A percentile compares a stretch with the other conserved stretches of the same genome.
phyloP scores from a whole-genome alignment of 1,140 invertebrate species.

The Agrypnia vestita region DNA sequence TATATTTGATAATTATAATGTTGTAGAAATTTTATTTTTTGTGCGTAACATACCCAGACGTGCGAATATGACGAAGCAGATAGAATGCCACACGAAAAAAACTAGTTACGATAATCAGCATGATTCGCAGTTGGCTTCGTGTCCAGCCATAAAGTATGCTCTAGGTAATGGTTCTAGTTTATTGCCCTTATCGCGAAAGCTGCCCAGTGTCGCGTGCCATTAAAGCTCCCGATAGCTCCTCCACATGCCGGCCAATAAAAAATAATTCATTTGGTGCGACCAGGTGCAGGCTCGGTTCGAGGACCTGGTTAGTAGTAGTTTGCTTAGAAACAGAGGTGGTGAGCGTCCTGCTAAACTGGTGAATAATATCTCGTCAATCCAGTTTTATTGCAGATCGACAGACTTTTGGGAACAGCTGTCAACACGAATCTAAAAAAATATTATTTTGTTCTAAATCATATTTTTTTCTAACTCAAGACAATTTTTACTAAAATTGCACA shows the following conservation, averaged over 20 bases:
- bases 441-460: no score
- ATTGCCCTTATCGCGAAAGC: slow-evolving; percentile 41
- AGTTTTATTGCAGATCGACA: slow-evolving; percentile 21
- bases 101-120: slow-evolving; percentile 34
- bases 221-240: slow-evolving; percentile 18
- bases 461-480: no score
- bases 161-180: slow-evolving; percentile 31
- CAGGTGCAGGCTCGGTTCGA: background rate
- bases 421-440: background rate
- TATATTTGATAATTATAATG: no score
- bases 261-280: background rate
- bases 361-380: slow-evolving; percentile 24
- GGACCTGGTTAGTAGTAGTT: slow-evolving; percentile 23
- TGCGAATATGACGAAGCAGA: no score
- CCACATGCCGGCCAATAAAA: slow-evolving; percentile 36
- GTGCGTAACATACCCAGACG: no score
- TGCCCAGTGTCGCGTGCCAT: slow-evolving; percentile 37
- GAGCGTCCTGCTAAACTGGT: slow-evolving; percentile 6
- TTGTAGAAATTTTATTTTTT: no score
- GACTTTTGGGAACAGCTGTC: background rate
- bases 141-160: slow-evolving; percentile 26
- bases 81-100: background rate
- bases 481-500: no score
- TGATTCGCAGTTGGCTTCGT: slow-evolving; percentile 14
- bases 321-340: background rate